A percentile compares a stretch with the other conserved stretches of the same genome.
phyloP scores from a whole-genome alignment of 2,888 invertebrate genomes.

The Lepidochrysops patricia region DNA sequence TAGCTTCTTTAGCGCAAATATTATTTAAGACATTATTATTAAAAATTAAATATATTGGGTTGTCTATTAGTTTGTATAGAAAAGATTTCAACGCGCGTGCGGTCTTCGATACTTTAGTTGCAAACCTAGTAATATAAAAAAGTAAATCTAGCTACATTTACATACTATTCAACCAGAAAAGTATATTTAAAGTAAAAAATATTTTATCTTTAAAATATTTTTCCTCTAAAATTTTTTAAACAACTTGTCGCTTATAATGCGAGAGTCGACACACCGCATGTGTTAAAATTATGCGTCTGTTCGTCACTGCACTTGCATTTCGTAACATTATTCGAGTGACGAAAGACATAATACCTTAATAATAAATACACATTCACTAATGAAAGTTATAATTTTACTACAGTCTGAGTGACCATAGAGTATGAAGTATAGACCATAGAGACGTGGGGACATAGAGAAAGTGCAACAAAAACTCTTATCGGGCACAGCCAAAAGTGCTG shows the following conservation, averaged over 20 bases:
- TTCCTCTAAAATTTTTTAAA: too few relatives aligned
- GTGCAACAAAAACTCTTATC: conserved; percentile 1
- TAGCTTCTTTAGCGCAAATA: too few relatives aligned
- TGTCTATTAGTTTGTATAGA: too few relatives aligned
- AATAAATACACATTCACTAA: not conserved
- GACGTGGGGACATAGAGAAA: conserved; percentile 2
- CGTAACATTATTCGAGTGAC: not conserved
- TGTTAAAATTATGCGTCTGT: not conserved
- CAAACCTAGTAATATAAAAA: too few relatives aligned
- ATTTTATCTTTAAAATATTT: too few relatives aligned
- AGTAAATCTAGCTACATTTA: too few relatives aligned
- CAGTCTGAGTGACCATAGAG: not conserved
- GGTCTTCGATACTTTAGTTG: too few relatives aligned
- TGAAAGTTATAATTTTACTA: not conserved
- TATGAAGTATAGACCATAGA: not conserved
- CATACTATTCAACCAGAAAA: too few relatives aligned
- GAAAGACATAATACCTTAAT: not conserved
- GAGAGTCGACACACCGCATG: too few relatives aligned
- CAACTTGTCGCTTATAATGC: not conserved
- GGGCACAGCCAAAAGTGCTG: not conserved
- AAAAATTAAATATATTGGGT: too few relatives aligned
- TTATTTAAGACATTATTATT: too few relatives aligned
- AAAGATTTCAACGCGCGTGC: not conserved
- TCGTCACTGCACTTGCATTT: conserved; percentile 5
- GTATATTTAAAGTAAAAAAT: too few relatives aligned